Base-by-base conservation (phyloP, 2,797 vertebrate species). In the Argentina silus region DNA sequence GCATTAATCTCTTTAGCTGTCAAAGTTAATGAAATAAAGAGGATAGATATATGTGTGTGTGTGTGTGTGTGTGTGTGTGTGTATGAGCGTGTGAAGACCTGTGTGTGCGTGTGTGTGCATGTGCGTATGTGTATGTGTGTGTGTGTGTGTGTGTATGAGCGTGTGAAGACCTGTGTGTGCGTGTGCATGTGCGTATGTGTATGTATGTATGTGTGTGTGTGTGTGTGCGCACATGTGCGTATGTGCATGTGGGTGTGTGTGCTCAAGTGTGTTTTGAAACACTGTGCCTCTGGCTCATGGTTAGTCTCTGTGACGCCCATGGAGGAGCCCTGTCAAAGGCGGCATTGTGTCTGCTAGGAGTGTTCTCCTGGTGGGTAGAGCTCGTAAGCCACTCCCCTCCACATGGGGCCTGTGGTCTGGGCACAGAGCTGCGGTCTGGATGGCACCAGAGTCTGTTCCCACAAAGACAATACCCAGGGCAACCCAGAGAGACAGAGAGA, bases 271-370 rank as follows among this genome's bases (percentile, higher is more conserved):
- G 48, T 67, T 7, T 50, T 12, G 7, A 45, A 2, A n/a, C 68
- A 72, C 77, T 77, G 78, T 76, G 73, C 67, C 81, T 79, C 77
- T 78, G 73, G 84, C 85, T 84, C 74, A 74, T 72, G 72, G 76
- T 83, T 76, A 75, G 77, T 76, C 84, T 88, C 80, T 85, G 78
- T 84, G 83, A 86, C 73, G 78, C 85, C 83, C 79, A 61, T 76
- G 65, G 56, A 83, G 81, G 81, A 77, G 67, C 73, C 81, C 47
- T 19, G 75, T 93, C 87, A 93, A 94, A 93, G 89, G 86, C 81
- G 86, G 86, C 88, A 91, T 93, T 94, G 93, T 93, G 87, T 81
- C 76, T 62, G 59, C 76, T 82, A 85, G 87, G 83, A 89, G 86
- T 72, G 80, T 80, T 90, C 86, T 84, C 86, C 88, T 85, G 87